These are phyloP conservation scores for Leuciscus waleckii DNA, from an alignment of 2,797 vertebrate species.

Conservation along the genomic window DNA sequence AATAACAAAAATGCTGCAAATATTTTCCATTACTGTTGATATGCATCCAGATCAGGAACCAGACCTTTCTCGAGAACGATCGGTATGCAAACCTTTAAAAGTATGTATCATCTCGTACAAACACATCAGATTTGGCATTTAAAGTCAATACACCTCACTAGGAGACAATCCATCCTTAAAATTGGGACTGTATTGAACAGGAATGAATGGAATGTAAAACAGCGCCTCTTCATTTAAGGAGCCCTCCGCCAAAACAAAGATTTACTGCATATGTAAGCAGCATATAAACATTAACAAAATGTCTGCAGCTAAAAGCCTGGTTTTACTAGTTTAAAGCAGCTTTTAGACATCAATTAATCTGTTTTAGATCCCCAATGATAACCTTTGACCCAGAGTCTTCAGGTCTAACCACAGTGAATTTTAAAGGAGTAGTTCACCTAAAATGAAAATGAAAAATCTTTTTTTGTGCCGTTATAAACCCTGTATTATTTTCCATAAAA, in stretches of 20 bases:
- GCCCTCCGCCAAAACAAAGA: constrained; percentile 19
- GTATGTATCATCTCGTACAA: constrained; percentile 20
- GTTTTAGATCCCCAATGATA: constrained; percentile 18
- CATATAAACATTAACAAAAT: constrained; percentile 24
- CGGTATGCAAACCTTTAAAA: constrained; percentile 15
- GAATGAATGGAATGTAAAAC: constrained; percentile 45
- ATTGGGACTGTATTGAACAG: background rate
- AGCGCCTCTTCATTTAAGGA: constrained; percentile 5
- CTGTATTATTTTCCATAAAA: background rate
- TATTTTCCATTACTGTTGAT: constrained; percentile 41
- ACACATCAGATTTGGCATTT: constrained; percentile 14
- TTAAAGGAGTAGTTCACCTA: constrained; percentile 1
- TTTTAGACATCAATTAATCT: constrained; percentile 26
- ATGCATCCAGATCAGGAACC: background rate
- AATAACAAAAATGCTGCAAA: constrained; percentile 8
- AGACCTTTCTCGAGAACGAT: constrained; percentile 18
- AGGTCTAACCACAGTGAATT: background rate
- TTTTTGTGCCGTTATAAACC: background rate
- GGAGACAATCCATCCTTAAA: constrained; percentile 13
- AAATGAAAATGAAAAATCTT: background rate
- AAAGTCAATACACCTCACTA: constrained; percentile 22
- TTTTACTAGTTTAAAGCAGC: constrained; percentile 21
- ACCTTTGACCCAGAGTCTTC: constrained; percentile 3
- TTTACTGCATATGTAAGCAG: constrained; percentile 24
- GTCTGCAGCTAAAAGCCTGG: background rate